Conservation (phyloP, 2,888 invertebrate species). For the Neoaliturus tenellus region DNA sequence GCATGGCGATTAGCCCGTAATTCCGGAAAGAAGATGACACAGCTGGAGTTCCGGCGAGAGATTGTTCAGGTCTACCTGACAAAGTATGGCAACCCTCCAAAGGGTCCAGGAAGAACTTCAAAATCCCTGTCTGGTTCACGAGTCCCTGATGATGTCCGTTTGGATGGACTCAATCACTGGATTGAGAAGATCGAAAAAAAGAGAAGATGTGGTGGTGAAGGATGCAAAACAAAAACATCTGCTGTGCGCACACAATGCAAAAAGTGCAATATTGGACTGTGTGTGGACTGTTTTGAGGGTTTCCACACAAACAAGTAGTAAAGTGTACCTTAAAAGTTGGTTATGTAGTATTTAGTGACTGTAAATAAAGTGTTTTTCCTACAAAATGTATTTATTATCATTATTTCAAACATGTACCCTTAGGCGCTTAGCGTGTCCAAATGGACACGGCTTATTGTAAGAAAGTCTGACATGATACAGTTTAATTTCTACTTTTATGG, state of each 20-base stretch:
- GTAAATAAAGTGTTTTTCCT: too few species aligned
- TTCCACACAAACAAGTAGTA: background rate
- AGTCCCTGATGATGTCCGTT: background rate
- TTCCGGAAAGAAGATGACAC: slow-evolving; percentile 10
- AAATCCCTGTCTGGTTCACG: background rate
- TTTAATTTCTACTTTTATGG: too few species aligned
- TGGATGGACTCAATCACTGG: background rate
- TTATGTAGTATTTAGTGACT: too few species aligned
- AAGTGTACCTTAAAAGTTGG: too few species aligned
- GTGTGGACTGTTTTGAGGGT: background rate
- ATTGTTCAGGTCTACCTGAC: slow-evolving; percentile 3
- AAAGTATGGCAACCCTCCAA: slow-evolving; percentile 24
- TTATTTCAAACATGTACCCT: too few species aligned
- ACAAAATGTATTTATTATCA: too few species aligned
- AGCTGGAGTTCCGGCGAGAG: slow-evolving; percentile 49
- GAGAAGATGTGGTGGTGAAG: background rate
- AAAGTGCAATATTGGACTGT: background rate
- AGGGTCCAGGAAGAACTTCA: slow-evolving; percentile 33
- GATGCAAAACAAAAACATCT: background rate
- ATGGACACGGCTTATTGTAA: too few species aligned
- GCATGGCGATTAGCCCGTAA: slow-evolving; percentile 35
- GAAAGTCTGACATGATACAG: too few species aligned
- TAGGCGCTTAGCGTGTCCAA: too few species aligned
- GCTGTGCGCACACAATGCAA: background rate
- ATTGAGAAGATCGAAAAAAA: background rate